Evolutionary conservation across 2,888 invertebrate genomes (phyloP).

Genomic region (Phorcus lineatus): DNA sequence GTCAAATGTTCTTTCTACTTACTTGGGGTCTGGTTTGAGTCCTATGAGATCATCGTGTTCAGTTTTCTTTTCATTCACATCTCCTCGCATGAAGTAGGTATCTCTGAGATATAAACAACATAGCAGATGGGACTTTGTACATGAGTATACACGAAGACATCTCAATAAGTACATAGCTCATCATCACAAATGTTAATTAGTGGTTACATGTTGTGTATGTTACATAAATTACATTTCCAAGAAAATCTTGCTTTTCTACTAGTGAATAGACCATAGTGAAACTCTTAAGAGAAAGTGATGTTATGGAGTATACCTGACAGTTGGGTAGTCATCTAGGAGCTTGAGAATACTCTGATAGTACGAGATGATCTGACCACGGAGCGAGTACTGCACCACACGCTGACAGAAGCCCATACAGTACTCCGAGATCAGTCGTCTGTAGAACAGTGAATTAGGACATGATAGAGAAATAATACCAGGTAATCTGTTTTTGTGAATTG

Average conservation of each 20-base stretch:
- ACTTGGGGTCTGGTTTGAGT: slow-evolving; percentile 70
- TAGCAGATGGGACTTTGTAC: neutral
- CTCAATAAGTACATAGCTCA: no score
- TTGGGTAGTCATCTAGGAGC: slow-evolving; percentile 71
- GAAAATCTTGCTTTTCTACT: no score
- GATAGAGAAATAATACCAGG: no score
- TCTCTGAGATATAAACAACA: slow-evolving; percentile 57
- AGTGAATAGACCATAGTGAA: no score
- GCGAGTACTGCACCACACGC: slow-evolving; percentile 69
- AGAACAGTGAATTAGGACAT: slow-evolving; percentile 23
- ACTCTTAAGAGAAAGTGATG: no score
- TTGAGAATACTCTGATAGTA: slow-evolving; percentile 72
- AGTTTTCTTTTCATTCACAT: slow-evolving; percentile 67
- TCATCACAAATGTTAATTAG: no score
- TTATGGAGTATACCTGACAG: slow-evolving; percentile 62
- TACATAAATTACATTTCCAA: no score
- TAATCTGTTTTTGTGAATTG: no score
- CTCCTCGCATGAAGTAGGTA: slow-evolving; percentile 73
- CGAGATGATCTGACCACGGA: slow-evolving; percentile 72
- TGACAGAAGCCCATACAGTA: slow-evolving; percentile 68
- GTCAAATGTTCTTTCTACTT: neutral
- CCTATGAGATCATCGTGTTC: slow-evolving; percentile 60
- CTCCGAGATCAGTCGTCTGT: slow-evolving; percentile 66
- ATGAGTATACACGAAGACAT: no score
- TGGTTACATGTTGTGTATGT: no score